These are phyloP conservation scores for Corythaixoides concolor DNA, from an alignment of 2,113 vertebrate species.

Conservation along the genomic window DNA sequence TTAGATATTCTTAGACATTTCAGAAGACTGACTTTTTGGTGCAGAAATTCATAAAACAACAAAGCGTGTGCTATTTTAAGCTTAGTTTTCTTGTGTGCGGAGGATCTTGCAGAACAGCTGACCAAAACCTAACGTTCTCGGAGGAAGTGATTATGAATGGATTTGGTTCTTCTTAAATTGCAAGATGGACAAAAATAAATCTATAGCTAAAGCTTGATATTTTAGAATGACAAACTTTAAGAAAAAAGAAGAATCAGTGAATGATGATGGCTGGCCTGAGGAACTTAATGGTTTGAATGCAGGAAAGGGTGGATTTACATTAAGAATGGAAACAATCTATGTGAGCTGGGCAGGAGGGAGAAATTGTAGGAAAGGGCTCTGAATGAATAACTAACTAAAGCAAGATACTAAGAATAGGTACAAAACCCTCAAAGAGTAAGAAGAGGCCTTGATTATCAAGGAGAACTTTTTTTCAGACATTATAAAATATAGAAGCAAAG, in stretches of 20 bases:
- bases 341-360: not conserved
- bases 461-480: not conserved
- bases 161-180: not conserved
- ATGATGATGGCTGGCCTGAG: not conserved
- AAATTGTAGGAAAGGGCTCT: not conserved
- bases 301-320: not conserved
- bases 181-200: constrained; percentile 5
- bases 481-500: not conserved
- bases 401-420: not conserved
- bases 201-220: not conserved
- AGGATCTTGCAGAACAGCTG: constrained; percentile 4
- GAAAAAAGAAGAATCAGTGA: not conserved
- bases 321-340: not conserved
- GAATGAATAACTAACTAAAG: not conserved
- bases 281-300: not conserved
- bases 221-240: not conserved
- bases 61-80: not conserved
- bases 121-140: not conserved
- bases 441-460: not conserved
- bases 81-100: not conserved
- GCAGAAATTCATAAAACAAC: constrained; percentile 16
- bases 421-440: not conserved
- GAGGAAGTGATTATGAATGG: constrained; percentile 1
- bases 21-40: not conserved
- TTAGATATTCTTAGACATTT: constrained; percentile 26